Evolutionary conservation across 2,888 invertebrate species (phyloP).

Genomic region (Drosophila peninsularis): DNA sequence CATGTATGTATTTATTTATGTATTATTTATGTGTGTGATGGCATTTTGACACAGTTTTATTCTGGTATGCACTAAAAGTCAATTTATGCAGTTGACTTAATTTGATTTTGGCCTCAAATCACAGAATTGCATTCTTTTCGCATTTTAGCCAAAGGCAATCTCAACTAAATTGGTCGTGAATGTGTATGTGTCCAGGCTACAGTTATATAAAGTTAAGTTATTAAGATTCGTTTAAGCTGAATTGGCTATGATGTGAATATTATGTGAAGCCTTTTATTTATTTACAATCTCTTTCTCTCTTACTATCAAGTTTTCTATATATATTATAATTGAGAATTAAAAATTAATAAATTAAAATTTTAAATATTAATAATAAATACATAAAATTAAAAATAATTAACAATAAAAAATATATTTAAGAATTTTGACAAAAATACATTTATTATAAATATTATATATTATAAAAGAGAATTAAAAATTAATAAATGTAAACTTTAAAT

Average conservation of each 20-base stretch:
- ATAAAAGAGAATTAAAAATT: neutral
- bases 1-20: neutral
- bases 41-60: conserved; percentile 25
- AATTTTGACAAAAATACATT: no score
- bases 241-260: neutral
- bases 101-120: conserved; percentile 63
- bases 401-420: no score
- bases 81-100: conserved; percentile 76
- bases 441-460: no score
- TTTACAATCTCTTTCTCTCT: no score
- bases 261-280: no score
- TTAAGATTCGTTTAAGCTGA: neutral
- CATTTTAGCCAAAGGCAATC: conserved; percentile 2
- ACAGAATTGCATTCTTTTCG: conserved; percentile 27
- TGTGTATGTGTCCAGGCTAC: neutral
- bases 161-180: neutral
- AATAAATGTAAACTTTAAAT: neutral
- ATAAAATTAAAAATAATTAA: no score
- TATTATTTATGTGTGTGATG: neutral
- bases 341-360: no score
- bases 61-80: conserved; percentile 55
- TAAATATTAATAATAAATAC: no score
- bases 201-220: neutral
- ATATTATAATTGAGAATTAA: no score
- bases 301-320: no score